These are phyloP conservation scores for Phalera bucephala DNA, from an alignment of 2,888 invertebrate genomes.

Conservation along the genomic window DNA sequence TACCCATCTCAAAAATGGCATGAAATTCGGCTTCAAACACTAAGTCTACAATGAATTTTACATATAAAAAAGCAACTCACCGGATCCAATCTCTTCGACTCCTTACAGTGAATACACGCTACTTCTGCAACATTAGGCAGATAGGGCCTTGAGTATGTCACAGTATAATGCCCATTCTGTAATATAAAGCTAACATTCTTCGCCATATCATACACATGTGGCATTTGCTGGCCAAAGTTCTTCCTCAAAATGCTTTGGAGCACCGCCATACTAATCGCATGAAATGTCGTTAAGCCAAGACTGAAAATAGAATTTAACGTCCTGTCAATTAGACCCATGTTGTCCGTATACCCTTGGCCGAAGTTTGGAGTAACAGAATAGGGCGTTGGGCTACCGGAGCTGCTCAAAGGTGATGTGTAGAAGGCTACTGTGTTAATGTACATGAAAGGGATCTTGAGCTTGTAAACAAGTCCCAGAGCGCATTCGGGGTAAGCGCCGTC, in stretches of 20 bases:
- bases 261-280: slow-evolving; percentile 79
- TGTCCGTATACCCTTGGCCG: slow-evolving; percentile 86
- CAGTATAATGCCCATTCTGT: slow-evolving; percentile 90
- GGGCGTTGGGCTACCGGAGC: slow-evolving; percentile 89
- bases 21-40: no score
- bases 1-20: no score
- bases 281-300: slow-evolving; percentile 81
- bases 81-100: slow-evolving; percentile 86
- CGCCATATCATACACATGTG: slow-evolving; percentile 86
- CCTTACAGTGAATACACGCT: slow-evolving; percentile 92
- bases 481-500: slow-evolving; percentile 93
- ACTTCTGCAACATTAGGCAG: slow-evolving; percentile 93
- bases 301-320: slow-evolving; percentile 85
- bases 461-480: slow-evolving; percentile 87
- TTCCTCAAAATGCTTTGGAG: slow-evolving; percentile 84
- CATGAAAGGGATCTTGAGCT: slow-evolving; percentile 89
- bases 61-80: no score
- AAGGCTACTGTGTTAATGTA: slow-evolving; percentile 93
- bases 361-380: slow-evolving; percentile 91
- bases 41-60: no score
- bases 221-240: slow-evolving; percentile 85
- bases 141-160: slow-evolving; percentile 90
- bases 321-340: slow-evolving; percentile 86
- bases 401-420: slow-evolving; percentile 86
- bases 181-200: slow-evolving; percentile 91